Base-by-base conservation (phyloP, 2,113 vertebrate species). In the Chrysochloris asiatica region DNA sequence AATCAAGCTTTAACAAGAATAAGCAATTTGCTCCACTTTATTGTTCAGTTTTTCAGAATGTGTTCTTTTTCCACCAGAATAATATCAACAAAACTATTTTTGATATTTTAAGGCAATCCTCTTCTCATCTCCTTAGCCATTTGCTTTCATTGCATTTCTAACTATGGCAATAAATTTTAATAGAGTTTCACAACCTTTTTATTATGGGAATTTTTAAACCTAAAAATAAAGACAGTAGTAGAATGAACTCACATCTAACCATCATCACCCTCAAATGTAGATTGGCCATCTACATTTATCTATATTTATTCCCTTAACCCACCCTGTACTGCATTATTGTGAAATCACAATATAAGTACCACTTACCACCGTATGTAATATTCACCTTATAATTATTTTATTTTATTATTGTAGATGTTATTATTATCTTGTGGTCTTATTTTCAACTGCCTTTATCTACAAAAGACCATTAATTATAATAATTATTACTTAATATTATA, bases 31-130 rank as follows among this genome's bases (percentile, higher is more conserved):
- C 4, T 93, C 33, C 3, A 48, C 24, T 50, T 77, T 54, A 43
- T 73, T 82, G 8, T 78, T 76, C 30, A 86, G 1, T 33, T 73
- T 76, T 26, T 86, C 38, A 80, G n/a, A 33, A 69, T 50, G 54
- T 63, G 54, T 78, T 52, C 10, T 63, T 92, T 77, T 83, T 71
- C 19, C 61, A 19, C 65, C 82, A 89, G 56, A 80, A 69, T 71
- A 54, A 76, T 63, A 48, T 72, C 54, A 89, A 59, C n/a, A 78
- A 47, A 92, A 90, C 54, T 73, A 54, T 33, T 84, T 86, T 33
- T 26, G 48, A n/a, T n/a, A n/a, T n/a, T n/a, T 81, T 78, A 71
- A 26, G 26, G 76, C 1, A 67, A 4, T 41, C 1, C 17, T 80
- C 33, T 69, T n/a, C 2, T 26, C 43, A 67, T 56, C 22, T 48